phyloP scores from a whole-genome alignment of 92 coral and sea anemone genomes.

The Isaurus tuberculatus region DNA sequence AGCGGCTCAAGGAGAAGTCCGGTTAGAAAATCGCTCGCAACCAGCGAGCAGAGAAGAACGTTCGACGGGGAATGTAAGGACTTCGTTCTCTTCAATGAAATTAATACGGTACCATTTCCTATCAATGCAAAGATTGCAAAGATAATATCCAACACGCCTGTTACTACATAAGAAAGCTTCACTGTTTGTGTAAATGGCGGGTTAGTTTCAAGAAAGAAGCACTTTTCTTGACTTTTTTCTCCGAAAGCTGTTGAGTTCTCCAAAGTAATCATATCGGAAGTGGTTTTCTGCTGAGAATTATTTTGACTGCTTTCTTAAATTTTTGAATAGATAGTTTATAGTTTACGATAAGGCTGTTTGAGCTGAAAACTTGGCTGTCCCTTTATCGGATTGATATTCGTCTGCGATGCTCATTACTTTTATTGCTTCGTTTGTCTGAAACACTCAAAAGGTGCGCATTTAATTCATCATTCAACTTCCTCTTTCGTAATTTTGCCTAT shows the following conservation, averaged over 20 bases:
- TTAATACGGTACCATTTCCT: conserved; percentile 19
- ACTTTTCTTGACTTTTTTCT: not conserved
- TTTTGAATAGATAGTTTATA: not conserved
- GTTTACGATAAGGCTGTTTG: not conserved
- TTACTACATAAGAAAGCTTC: conserved; percentile 9
- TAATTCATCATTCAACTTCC: not conserved
- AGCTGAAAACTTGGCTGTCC: not conserved
- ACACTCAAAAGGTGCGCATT: not conserved
- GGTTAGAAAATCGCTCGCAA: conserved; percentile 23
- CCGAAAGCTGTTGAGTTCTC: not conserved
- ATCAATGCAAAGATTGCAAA: conserved; percentile 17
- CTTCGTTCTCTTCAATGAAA: not conserved
- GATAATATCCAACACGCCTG: conserved; percentile 9
- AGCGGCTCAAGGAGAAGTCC: conserved; percentile 29
- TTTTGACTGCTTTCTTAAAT: not conserved
- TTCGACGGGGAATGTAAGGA: conserved; percentile 20
- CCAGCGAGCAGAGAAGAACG: conserved; percentile 17
- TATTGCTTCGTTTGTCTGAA: not conserved
- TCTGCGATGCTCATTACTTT: not conserved
- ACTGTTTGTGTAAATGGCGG: conserved; percentile 32
- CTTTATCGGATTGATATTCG: not conserved
- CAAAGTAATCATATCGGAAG: not conserved
- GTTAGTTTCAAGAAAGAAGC: conserved; percentile 6
- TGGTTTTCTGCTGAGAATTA: not conserved
- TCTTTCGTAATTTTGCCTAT: not conserved